Conservation (phyloP, 2,888 invertebrate genomes). For the Morpho deidamia region DNA sequence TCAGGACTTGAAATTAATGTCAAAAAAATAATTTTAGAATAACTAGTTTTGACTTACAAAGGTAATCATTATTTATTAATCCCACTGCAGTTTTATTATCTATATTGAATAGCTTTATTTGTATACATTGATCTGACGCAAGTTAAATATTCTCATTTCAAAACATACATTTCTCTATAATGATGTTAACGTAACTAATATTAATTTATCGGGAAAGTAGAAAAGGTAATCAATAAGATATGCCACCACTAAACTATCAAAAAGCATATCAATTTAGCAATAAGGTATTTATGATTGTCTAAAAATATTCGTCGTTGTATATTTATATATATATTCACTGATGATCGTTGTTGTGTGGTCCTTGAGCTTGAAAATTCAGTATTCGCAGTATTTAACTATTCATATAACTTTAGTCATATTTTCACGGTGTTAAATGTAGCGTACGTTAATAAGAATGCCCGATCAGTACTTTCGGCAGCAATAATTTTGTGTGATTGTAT, state of each 20-base stretch:
- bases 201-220: conserved; percentile 52
- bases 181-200: conserved; percentile 44
- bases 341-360: conserved; percentile 32
- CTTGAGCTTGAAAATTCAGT: conserved; percentile 16
- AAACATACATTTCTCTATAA: background rate
- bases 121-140: conserved; percentile 50
- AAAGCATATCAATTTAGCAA: conserved; percentile 59
- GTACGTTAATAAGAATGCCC: conserved; percentile 2
- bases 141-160: conserved; percentile 37
- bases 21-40: no score
- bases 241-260: conserved; percentile 29
- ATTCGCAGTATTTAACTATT: conserved; percentile 10
- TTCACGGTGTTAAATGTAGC: conserved; percentile 7
- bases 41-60: conserved; percentile 4
- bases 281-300: conserved; percentile 33
- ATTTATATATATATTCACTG: conserved; percentile 26
- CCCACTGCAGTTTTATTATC: conserved; percentile 5
- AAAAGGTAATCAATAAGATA: conserved; percentile 13
- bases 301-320: conserved; percentile 8
- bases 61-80: background rate
- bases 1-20: no score
- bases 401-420: conserved; percentile 22
- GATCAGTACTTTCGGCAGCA: conserved; percentile 14
- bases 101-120: background rate
- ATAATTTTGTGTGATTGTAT: conserved; percentile 20